Percentiles rank a stretch among this genome's conserved stretches.
These are phyloP conservation scores for Nysson spinosus DNA, from an alignment of 2,888 invertebrate species.

Conservation along the genomic window DNA sequence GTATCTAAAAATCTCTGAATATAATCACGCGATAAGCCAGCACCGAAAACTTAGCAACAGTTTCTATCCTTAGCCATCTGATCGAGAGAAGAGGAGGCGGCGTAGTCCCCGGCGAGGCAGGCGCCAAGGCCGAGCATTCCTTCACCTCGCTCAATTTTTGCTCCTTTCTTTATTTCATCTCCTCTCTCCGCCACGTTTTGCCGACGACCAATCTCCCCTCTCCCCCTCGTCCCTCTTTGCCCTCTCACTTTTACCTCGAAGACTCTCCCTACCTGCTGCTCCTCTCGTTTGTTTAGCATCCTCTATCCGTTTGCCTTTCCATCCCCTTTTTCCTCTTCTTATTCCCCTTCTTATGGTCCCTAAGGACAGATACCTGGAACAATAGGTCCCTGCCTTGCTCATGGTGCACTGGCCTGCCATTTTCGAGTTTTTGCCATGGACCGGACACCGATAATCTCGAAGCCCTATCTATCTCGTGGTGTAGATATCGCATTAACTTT, in stretches of 20 bases:
- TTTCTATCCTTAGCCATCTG: slow-evolving; percentile 34
- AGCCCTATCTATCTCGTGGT: no score
- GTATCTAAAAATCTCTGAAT: background rate
- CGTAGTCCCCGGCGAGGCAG: slow-evolving; percentile 15
- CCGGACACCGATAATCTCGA: slow-evolving; percentile 9
- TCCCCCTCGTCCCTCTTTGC: slow-evolving; percentile 2
- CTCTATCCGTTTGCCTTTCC: slow-evolving; percentile 10
- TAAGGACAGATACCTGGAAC: slow-evolving; percentile 19
- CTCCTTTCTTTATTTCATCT: slow-evolving; percentile 50
- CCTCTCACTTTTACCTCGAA: slow-evolving; percentile 5
- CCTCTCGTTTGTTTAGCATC: slow-evolving; percentile 41
- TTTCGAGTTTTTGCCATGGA: background rate
- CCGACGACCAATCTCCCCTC: slow-evolving; percentile 8
- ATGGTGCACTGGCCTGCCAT: slow-evolving; percentile 1
- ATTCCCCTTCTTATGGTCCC: background rate
- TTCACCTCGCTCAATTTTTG: slow-evolving; percentile 67
- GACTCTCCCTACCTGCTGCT: slow-evolving; percentile 14
- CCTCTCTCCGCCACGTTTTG: slow-evolving; percentile 21
- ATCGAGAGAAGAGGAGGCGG: slow-evolving; percentile 25
- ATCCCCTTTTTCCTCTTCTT: background rate
- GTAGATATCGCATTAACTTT: no score
- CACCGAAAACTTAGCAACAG: background rate
- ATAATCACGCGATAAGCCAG: background rate
- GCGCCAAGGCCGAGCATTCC: slow-evolving; percentile 70
- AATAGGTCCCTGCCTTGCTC: slow-evolving; percentile 26